Base-by-base conservation (phyloP, 2,888 invertebrate species). In the Himalopsyche tibetana region DNA sequence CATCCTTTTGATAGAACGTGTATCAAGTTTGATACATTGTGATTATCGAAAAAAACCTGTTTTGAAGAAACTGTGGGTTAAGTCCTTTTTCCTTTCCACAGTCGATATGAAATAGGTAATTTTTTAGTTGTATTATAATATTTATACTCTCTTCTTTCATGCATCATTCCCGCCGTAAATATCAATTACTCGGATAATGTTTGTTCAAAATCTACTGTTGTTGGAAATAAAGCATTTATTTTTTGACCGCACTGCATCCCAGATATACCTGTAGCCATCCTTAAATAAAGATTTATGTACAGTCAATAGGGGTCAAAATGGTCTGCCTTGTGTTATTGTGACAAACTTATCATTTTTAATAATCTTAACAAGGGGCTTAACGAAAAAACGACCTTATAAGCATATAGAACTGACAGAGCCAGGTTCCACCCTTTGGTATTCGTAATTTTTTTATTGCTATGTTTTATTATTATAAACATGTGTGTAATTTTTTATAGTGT, bases 341-440 rank as follows among this genome's bases (percentile, higher is more conserved):
- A 88, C 88, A 89, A 87, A 87, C 87, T 89, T 87, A 89, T 89
- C 89, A 88, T 88, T 89, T 88, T 89, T 89, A 89, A 88, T 88
- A 88, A 88, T 89, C 88, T 89, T 88, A 89, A 88, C 88, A 89
- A 89, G 89, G 86, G 88, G 84, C 88, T 84, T 84, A 84, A 83
- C 83, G 83, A 86, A 88, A 88, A 88, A 88, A 85, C 86, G 82
- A 79, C 81, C 85, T 84, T 84, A 88, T 56, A 55, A 51, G 81
- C 81, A 80, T 74, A 83, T 85, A 84, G 55, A 28, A 79, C 83
- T 83, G 85, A 55, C 83, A 55, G 80, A 86, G 84, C 74, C 40
- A 63, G 74, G 85, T 83, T 81, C 84, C 82, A 82, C 86, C 84
- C 86, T 79, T 82, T 82, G 87, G 82, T 81, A 84, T 87, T 83